Conservation (phyloP, 1,140 invertebrate genomes). For the Sipha flava region DNA sequence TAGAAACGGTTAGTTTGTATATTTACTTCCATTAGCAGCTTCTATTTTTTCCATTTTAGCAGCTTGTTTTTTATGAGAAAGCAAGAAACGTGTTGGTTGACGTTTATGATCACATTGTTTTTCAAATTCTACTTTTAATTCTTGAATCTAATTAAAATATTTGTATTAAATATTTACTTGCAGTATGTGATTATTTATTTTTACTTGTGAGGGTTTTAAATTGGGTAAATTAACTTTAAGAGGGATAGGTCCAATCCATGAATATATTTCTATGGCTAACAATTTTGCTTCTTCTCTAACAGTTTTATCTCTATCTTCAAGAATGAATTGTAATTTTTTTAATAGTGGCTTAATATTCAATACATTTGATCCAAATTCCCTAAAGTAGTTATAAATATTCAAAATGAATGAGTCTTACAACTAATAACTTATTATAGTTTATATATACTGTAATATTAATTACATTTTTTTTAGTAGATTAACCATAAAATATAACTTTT, state of each 20-base stretch:
- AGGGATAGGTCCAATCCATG: constrained; percentile 73
- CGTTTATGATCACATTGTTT: constrained; percentile 63
- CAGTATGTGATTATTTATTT: background rate
- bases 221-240: constrained; percentile 76
- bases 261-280: constrained; percentile 82
- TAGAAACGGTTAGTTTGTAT: background rate
- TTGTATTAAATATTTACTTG: background rate
- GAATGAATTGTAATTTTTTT: constrained; percentile 72
- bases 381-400: constrained; percentile 44
- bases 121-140: constrained; percentile 81
- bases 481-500: background rate
- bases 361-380: constrained; percentile 86
- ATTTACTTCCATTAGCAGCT: constrained; percentile 46
- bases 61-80: constrained; percentile 80
- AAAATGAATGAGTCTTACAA: no score
- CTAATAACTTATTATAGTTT: no score
- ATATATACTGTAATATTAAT: no score
- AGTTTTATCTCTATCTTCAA: constrained; percentile 85
- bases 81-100: constrained; percentile 66
- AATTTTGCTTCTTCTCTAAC: constrained; percentile 86
- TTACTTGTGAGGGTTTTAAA: constrained; percentile 75
- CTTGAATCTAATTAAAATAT: constrained; percentile 54
- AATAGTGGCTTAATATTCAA: constrained; percentile 80
- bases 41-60: constrained; percentile 51
- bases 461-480: no score